phyloP scores from a whole-genome alignment of 1,140 invertebrate species.

The Listronotus oregonensis region DNA sequence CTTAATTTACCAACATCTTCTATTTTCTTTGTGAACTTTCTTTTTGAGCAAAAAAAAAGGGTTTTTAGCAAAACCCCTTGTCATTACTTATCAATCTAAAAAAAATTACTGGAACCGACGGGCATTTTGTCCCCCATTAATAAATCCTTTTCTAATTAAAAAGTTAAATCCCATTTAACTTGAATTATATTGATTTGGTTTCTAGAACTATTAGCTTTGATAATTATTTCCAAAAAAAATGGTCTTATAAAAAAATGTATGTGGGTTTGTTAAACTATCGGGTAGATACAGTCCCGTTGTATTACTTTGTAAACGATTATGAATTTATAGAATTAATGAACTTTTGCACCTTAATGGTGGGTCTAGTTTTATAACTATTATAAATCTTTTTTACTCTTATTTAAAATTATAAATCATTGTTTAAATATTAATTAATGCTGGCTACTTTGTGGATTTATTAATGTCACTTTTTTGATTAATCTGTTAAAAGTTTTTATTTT shows the following conservation, averaged over 20 bases:
- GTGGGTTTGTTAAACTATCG: slow-evolving; percentile 13
- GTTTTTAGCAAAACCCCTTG: background rate
- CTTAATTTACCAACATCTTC: no score
- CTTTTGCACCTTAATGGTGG: no score
- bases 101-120: background rate
- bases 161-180: slow-evolving; percentile 4
- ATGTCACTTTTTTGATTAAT: no score
- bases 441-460: no score
- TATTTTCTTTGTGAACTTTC: no score
- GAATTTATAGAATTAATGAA: background rate
- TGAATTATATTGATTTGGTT: slow-evolving; percentile 1
- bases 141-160: background rate
- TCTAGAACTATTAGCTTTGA: background rate
- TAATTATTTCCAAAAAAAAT: background rate
- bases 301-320: background rate
- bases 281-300: slow-evolving; percentile 2
- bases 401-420: no score
- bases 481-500: no score
- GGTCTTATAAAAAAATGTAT: slow-evolving; percentile 1
- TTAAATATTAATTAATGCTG: no score
- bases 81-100: slow-evolving; percentile 7
- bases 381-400: no score
- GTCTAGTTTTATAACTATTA: no score
- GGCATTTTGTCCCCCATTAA: slow-evolving; percentile 2
- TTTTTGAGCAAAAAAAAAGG: no score